Percentiles rank a stretch among this genome's conserved stretches.
Evolutionary conservation across 2,113 vertebrate genomes (phyloP).

Genomic region (Antennarius striatus): DNA sequence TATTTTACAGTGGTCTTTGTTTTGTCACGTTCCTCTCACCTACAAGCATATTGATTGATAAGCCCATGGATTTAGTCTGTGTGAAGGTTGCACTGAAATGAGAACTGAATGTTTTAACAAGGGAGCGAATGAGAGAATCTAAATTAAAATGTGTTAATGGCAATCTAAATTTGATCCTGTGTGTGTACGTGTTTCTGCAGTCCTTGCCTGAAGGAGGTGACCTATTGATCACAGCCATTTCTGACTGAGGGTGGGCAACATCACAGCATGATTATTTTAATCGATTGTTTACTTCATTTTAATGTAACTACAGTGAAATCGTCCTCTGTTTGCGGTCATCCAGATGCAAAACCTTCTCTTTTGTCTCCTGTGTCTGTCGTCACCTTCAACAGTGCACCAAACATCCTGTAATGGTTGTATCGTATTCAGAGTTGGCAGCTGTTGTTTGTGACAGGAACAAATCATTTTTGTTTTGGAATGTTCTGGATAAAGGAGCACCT

Average conservation of each 20-base stretch:
- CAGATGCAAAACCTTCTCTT: background rate
- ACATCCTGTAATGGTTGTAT: background rate
- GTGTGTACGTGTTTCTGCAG: conserved; percentile 23
- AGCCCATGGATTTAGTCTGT: background rate
- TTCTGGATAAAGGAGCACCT: too few relatives aligned
- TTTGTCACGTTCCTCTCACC: background rate
- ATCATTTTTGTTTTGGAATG: too few relatives aligned
- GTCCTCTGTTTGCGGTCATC: conserved; percentile 48
- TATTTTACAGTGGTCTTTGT: background rate
- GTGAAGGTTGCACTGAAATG: conserved; percentile 44
- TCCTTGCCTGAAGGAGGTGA: conserved; percentile 59
- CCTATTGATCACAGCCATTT: conserved; percentile 55
- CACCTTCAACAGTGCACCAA: conserved; percentile 4
- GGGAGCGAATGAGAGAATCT: background rate
- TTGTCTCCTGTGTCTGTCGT: background rate
- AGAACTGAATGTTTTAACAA: conserved; percentile 25
- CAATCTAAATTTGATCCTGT: conserved; percentile 9
- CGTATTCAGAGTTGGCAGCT: background rate
- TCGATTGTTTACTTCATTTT: conserved; percentile 44
- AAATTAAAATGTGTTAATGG: conserved; percentile 51
- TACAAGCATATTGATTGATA: conserved; percentile 18
- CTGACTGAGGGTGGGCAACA: conserved; percentile 16
- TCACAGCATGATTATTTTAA: conserved; percentile 55
- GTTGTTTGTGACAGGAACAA: background rate
- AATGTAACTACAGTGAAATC: conserved; percentile 22